Percentiles rank a stretch among this genome's conserved stretches.
Evolutionary conservation across 2,113 vertebrate genomes (phyloP).

Genomic region (Pterocles burchelli): DNA sequence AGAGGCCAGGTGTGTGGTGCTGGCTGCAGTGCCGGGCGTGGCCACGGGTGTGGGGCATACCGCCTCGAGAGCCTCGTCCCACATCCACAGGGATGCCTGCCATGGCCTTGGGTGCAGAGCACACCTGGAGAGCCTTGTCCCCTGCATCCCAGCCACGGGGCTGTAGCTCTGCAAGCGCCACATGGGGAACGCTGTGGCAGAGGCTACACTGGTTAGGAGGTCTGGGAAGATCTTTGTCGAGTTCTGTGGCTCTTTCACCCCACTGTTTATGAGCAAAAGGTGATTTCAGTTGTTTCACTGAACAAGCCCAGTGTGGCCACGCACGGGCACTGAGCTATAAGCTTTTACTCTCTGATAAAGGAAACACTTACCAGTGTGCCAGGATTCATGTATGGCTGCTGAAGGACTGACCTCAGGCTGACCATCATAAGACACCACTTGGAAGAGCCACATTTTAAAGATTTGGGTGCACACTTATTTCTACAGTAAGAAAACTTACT

Average conservation of each 20-base stretch:
- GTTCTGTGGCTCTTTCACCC: neutral
- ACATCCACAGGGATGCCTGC: accelerated
- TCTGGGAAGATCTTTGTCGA: neutral
- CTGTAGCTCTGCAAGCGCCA: neutral
- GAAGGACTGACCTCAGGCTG: neutral
- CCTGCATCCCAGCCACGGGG: accelerated
- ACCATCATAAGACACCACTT: neutral
- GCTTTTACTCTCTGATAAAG: neutral
- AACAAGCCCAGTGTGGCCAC: neutral
- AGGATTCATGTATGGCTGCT: accelerated
- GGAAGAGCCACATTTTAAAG: neutral
- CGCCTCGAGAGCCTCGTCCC: neutral
- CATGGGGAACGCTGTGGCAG: accelerated
- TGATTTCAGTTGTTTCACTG: neutral
- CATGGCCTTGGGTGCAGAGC: neutral
- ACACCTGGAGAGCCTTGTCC: neutral
- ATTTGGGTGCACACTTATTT: neutral
- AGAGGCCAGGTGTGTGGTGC: accelerated
- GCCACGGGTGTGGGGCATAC: neutral
- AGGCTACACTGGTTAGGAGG: neutral
- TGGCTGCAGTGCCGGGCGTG: accelerated
- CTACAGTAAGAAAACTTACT: neutral
- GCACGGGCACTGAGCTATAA: neutral
- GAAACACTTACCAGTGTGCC: neutral
- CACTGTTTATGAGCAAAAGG: accelerated